phyloP scores from a whole-genome alignment of 2,888 invertebrate species.

The Hoplodrina blanda region DNA sequence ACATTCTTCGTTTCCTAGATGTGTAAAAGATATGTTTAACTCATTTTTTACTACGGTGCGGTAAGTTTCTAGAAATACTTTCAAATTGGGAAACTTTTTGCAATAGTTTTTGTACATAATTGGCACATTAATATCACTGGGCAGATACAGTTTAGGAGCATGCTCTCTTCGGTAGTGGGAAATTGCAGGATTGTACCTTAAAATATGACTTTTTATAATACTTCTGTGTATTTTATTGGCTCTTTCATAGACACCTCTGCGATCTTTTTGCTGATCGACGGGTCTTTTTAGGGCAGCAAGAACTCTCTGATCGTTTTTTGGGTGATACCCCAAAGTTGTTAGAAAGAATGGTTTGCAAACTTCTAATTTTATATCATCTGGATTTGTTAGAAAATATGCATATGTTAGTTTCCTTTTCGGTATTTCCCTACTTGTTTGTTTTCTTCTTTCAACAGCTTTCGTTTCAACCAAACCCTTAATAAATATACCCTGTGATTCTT shows the following conservation, averaged over 20 bases:
- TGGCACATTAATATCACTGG: conserved; percentile 5
- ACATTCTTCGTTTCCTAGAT: conserved; percentile 1
- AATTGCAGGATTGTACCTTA: neutral
- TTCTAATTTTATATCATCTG: neutral
- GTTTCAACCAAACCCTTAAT: conserved; percentile 1
- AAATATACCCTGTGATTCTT: neutral
- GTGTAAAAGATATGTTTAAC: neutral
- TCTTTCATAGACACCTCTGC: neutral
- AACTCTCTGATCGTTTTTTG: neutral
- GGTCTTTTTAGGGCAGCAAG: neutral
- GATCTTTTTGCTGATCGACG: conserved; percentile 1
- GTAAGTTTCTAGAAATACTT: neutral
- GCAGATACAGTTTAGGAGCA: conserved; percentile 1
- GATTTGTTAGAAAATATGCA: neutral
- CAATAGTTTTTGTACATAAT: conserved; percentile 1
- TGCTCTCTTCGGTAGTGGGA: conserved; percentile 1
- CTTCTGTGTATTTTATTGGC: conserved; percentile 1
- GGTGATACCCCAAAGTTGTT: neutral
- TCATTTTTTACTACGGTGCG: conserved; percentile 2
- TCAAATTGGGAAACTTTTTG: neutral
- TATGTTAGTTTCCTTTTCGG: neutral
- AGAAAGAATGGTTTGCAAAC: neutral
- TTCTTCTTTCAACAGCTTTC: neutral
- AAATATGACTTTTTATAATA: neutral
- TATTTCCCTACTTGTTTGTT: neutral